phyloP scores from a whole-genome alignment of 2,113 vertebrate species.

The Diglossa brunneiventris region DNA sequence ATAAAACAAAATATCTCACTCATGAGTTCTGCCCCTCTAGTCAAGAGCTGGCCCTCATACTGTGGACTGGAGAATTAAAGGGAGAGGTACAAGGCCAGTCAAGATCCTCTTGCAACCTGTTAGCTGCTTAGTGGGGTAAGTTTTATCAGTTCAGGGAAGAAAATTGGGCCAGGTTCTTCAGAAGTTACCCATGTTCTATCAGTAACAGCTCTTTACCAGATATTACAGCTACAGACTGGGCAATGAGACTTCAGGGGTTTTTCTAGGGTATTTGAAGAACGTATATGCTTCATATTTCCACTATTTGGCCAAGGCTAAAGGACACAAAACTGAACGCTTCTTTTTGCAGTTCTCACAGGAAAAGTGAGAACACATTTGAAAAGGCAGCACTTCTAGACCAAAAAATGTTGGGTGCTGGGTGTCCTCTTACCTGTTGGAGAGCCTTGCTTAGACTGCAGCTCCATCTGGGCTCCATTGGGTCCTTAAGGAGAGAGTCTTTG shows the following conservation, averaged over 20 bases:
- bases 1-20: conserved; percentile 43
- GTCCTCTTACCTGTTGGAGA: conserved; percentile 85
- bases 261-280: not conserved
- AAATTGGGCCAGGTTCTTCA: not conserved
- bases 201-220: not conserved
- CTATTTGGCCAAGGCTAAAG: not conserved
- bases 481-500: conserved; percentile 83
- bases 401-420: not conserved
- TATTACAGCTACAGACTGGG: not conserved
- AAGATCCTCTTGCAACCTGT: not conserved
- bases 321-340: not conserved
- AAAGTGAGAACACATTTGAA: not conserved
- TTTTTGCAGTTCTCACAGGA: not conserved
- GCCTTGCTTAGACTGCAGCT: conserved; percentile 83
- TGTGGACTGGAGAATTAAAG: not conserved
- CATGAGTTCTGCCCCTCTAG: not conserved
- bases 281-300: not conserved
- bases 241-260: not conserved
- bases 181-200: not conserved
- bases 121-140: not conserved
- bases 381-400: not conserved
- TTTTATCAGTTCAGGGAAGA: not conserved
- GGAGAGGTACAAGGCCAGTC: not conserved
- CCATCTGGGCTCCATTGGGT: conserved; percentile 85
- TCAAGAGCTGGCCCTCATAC: not conserved